Base-by-base conservation (phyloP, 2,888 invertebrate genomes). In the Caenorhabditis angaria region DNA sequence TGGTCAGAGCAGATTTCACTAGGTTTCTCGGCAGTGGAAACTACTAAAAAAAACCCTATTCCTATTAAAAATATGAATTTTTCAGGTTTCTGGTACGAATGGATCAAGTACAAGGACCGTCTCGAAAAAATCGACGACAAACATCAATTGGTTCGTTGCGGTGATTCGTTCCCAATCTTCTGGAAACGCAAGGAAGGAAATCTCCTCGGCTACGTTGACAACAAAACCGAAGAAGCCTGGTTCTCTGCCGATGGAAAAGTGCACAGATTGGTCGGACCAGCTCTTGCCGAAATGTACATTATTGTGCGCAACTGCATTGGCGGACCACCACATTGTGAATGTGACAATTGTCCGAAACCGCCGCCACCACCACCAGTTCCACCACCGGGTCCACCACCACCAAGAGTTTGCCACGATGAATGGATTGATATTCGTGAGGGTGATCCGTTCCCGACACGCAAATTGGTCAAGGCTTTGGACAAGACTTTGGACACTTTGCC, bases 71-170 rank as follows among this genome's bases (percentile, higher is more conserved):
- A n/a, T 10, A 10, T 35, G 35, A 35, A 12, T 8, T n/a, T 54
- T 61, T 22, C 24, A 61, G 66, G 69, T 6, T 83, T 74, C 70
- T 84, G 84, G 84, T 83, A 83, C 76, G 76, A 83, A 61, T 83
- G 84, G 84, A 81, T 85, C 76, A 77, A 82, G 72, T 85, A 84
- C 71, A 73, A 66, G 63, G 81, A 85, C 55, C 81, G 85, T 61
- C 67, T 78, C 24, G 82, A 78, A 51, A 81, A 80, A 56, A 32
- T 67, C 32, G 81, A 76, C 27, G 76, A 76, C 65, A 64, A 72
- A 65, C 83, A 81, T 53, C 76, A 82, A 70, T 64, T 83, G 8
- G 72, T 85, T 5, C 64, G 75, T 24, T 85, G 85, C 66, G 85
- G 85, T 24, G 83, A 85, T 68, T 83, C 83, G 24, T 75, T 83